Evolutionary conservation across 2,113 vertebrate species (phyloP).

Genomic region (Rynchops niger): DNA sequence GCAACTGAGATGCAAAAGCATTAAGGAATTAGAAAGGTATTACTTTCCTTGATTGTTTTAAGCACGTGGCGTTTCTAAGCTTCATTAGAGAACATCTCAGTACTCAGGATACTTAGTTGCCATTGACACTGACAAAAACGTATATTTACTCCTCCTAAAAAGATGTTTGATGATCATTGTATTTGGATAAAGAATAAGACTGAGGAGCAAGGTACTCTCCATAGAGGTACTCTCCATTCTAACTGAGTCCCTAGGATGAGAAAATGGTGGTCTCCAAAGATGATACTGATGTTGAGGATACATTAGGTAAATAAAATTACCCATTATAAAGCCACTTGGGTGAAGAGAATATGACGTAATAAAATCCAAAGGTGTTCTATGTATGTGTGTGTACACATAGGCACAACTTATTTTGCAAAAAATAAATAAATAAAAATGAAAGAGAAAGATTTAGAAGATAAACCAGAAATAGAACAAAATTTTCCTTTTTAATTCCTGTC

Average conservation of each 20-base stretch:
- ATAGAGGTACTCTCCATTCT: not conserved
- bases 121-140: not conserved
- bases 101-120: not conserved
- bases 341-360: not conserved
- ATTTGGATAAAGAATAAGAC: not conserved
- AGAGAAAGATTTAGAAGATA: not conserved
- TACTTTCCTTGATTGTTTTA: not conserved
- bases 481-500: not conserved
- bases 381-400: too few species aligned
- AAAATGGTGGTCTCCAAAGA: not conserved
- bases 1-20: not conserved
- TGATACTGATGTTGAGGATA: not conserved
- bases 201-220: not conserved
- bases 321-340: not conserved
- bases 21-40: not conserved
- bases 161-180: not conserved
- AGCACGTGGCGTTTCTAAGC: not conserved
- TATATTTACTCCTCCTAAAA: not conserved
- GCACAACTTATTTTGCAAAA: not conserved
- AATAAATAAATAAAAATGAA: accelerated
- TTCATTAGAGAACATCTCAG: not conserved
- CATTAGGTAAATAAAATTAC: not conserved
- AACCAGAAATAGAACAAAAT: not conserved
- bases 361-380: not conserved
- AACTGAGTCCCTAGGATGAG: not conserved